Percentiles rank a stretch among this genome's conserved stretches.
Evolutionary conservation across 2,888 invertebrate genomes (phyloP).

Genomic region (Cyaniris semiargus): DNA sequence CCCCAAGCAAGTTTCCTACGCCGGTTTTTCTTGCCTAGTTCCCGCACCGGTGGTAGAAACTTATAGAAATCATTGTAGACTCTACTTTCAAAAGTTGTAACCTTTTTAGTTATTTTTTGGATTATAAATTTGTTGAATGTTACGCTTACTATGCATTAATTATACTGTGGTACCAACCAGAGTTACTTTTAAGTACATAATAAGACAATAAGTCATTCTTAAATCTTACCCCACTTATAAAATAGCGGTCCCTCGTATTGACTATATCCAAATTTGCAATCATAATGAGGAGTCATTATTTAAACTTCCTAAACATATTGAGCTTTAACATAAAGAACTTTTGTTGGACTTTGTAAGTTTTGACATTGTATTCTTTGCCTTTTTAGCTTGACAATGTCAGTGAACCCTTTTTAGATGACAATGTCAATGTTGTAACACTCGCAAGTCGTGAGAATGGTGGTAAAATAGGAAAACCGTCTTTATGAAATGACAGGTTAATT

Average conservation of each 20-base stretch:
- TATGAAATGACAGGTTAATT: too few relatives aligned
- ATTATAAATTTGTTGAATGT: background rate
- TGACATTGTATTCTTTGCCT: background rate
- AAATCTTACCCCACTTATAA: constrained; percentile 1
- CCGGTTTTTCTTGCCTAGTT: too few relatives aligned
- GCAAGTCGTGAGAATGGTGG: background rate
- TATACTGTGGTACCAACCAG: background rate
- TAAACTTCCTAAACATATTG: constrained; percentile 19
- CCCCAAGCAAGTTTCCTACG: too few relatives aligned
- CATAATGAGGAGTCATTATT: background rate
- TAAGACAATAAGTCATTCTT: constrained; percentile 9
- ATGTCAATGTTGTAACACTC: background rate
- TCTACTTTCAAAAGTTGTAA: too few relatives aligned
- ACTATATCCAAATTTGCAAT: constrained; percentile 11
- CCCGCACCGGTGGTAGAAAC: too few relatives aligned
- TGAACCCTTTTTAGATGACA: background rate
- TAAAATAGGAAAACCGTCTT: background rate
- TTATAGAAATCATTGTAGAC: too few relatives aligned
- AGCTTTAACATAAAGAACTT: background rate
- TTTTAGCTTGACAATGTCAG: background rate
- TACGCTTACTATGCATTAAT: background rate
- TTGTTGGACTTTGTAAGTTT: background rate
- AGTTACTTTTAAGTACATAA: background rate
- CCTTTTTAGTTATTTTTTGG: too few relatives aligned
- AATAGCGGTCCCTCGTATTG: background rate